These are phyloP conservation scores for Dasyornis broadbenti DNA, from an alignment of 2,113 vertebrate species.

Conservation along the genomic window DNA sequence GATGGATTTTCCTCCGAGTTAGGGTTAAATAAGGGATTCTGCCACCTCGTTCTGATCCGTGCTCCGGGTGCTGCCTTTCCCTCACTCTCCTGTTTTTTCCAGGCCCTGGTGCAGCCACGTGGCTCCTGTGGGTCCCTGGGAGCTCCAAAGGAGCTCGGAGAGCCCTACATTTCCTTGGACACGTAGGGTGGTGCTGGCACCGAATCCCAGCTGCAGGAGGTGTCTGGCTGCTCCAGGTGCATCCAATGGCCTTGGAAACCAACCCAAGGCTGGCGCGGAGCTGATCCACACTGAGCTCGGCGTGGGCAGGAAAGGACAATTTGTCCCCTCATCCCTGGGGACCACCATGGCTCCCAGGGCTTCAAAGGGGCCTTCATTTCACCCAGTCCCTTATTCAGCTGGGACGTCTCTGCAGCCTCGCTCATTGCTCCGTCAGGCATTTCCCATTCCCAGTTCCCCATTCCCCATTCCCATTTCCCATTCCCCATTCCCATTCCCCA, in stretches of 20 bases:
- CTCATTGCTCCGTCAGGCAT: not conserved
- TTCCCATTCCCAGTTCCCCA: no score
- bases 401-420: not conserved
- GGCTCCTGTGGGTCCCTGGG: rapidly evolving
- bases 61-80: not conserved
- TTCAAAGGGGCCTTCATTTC: constrained; percentile 6
- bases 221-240: not conserved
- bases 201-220: not conserved
- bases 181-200: rapidly evolving
- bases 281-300: rapidly evolving
- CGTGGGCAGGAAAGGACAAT: not conserved
- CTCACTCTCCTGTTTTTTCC: not conserved
- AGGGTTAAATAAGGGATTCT: not conserved
- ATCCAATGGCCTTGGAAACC: not conserved
- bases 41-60: not conserved
- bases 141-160: not conserved
- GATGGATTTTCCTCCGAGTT: not conserved
- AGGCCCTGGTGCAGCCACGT: not conserved
- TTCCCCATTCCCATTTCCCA: no score
- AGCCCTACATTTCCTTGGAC: not conserved
- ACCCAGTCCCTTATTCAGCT: not conserved
- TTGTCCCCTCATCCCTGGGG: not conserved
- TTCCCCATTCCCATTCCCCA: no score
- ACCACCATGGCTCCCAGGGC: not conserved
- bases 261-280: rapidly evolving